Base-by-base conservation (phyloP, 2,888 invertebrate genomes). In the Actias luna region DNA sequence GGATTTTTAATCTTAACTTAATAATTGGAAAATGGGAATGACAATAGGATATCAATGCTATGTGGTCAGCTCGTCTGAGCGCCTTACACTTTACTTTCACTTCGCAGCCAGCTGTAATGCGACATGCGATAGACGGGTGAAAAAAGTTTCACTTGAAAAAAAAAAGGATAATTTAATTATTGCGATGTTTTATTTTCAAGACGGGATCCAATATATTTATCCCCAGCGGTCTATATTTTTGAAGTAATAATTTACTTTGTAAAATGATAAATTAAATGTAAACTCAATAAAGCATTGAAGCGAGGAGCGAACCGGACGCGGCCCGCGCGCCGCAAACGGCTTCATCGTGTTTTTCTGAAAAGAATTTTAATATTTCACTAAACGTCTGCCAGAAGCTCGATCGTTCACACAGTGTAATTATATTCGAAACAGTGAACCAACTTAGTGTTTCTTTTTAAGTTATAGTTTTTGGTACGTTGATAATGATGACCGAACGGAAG, bases 321-420 rank as follows among this genome's bases (percentile, higher is more conserved):
- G 7, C 18, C n/a, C 42, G 42, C 42, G 33, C 42, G 18, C n/a
- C 42, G 5, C n/a, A 18, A 42, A 42, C 42, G 16, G 29, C 29
- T 29, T 55, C 55, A 55, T n/a, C 29, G 29, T 55, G 55, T 29
- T 55, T 55, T 29, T 29, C 29, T 29, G 8, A 22, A 55, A 27
- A 29, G 55, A 29, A 55, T 55, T 55, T 55, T 55, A 55, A 55
- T 55, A 55, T 55, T 55, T 55, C 55, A 55, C 55, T 55, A 55
- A 55, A 29, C 55, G 55, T 55, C 55, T 55, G 29, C n/a, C 8
- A 55, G 29, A 27, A 16, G n/a, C 29, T 29, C 55, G 29, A 12
- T n/a, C 5, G 29, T 55, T 55, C 5, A 0, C 29, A 55, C 8
- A 55, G 55, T n/a, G 2, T 25, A 50, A 12, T 22, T 50, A 50